phyloP scores from a whole-genome alignment of 1,140 invertebrate genomes.

The Musca domestica region DNA sequence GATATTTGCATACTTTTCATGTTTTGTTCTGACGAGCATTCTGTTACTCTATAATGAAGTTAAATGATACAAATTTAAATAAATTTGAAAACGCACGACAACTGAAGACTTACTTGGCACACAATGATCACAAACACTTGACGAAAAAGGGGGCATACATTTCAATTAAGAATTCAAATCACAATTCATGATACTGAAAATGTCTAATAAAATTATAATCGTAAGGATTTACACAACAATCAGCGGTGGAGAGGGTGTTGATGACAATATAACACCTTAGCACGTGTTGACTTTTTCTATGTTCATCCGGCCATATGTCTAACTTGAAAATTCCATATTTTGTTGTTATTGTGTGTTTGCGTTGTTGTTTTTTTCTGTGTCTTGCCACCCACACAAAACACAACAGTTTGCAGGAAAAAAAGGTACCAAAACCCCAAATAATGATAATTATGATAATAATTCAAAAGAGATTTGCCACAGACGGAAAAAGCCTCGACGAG shows the following conservation, averaged over 20 bases:
- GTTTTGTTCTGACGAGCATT: no score
- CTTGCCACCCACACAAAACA: background rate
- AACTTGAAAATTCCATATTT: background rate
- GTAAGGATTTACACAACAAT: slow-evolving; percentile 8
- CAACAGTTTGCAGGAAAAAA: background rate
- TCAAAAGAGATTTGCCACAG: slow-evolving; percentile 19
- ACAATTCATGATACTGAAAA: background rate
- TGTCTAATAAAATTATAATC: slow-evolving; percentile 16
- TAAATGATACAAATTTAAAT: no score
- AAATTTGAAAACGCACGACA: no score
- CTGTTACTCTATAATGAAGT: no score
- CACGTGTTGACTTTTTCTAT: slow-evolving; percentile 6
- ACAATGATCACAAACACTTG: no score
- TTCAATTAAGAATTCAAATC: slow-evolving; percentile 9
- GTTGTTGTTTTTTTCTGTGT: no score
- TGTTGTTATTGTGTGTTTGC: no score
- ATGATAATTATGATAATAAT: slow-evolving; percentile 15
- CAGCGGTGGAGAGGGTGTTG: slow-evolving; percentile 6
- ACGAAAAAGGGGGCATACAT: background rate
- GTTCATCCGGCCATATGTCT: background rate
- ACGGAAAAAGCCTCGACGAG: background rate
- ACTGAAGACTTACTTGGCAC: no score
- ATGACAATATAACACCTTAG: slow-evolving; percentile 17
- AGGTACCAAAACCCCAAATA: background rate
- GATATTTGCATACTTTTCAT: no score